Base-by-base conservation (phyloP, 2,888 invertebrate genomes). In the Tinea pellionella region DNA sequence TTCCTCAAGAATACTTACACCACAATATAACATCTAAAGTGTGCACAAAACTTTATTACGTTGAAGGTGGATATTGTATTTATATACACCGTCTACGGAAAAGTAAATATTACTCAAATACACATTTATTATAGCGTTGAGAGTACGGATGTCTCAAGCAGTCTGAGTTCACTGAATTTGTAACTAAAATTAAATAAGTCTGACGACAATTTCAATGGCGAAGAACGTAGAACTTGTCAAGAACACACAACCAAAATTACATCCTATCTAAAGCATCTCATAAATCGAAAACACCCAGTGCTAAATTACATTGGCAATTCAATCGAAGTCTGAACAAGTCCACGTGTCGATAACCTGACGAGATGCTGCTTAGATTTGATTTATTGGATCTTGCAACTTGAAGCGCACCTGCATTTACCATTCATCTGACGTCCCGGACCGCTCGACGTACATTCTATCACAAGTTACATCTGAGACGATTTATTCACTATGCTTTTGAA, bases 321-420 rank as follows among this genome's bases (percentile, higher is more conserved):
- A 57, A 57, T 57, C 7, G 32, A 32, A 57, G 57, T 57, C 53
- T 53, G 24, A 18, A 24, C 53, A 53, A 18, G 57, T 57, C 57
- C 32, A 57, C 57, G 51, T 59, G 59, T 59, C 59, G 59, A 59
- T 59, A 59, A 59, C 59, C 59, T 59, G 43, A 43, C 59, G 59
- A 13, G 57, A 57, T 30, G 47, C 55, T 30, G 47, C 55, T 55
- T 15, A 13, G 59, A 43, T 72, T 70, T 79, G 80, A 82, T 80
- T 78, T 80, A 77, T 75, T 67, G 64, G 66, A 67, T 66, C 65
- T 61, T 55, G 55, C 43, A 59, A 59, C 61, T 62, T 59, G 57
- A 57, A 64, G 63, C 61, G 66, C 73, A 75, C 76, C 76, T 81
- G 74, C 65, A 73, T 69, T 75, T 70, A 69, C 69, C 68, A 75